phyloP scores from a whole-genome alignment of 2,888 invertebrate species.

The Drosophila mayaguana region DNA sequence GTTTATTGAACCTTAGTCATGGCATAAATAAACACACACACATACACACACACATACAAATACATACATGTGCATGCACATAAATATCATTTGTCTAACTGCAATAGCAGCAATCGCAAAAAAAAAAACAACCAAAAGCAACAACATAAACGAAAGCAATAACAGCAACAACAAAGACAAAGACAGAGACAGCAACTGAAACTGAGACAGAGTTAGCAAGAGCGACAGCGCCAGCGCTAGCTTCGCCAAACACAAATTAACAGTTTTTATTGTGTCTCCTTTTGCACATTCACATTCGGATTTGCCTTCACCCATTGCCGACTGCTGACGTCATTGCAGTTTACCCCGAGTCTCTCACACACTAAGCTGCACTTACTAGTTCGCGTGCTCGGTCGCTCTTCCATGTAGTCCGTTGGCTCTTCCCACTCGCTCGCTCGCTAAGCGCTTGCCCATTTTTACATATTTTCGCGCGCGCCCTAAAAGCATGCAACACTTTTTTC shows the following conservation, averaged over 20 bases:
- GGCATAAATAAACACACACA: slow-evolving; percentile 49
- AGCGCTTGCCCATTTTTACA: slow-evolving; percentile 54
- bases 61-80: slow-evolving; percentile 16
- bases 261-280: slow-evolving; percentile 59
- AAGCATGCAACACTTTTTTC: slow-evolving; percentile 68
- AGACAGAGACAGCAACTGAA: not conserved
- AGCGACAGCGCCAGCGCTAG: slow-evolving; percentile 1
- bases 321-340: slow-evolving; percentile 60
- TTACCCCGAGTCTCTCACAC: slow-evolving; percentile 7
- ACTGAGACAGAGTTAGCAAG: not conserved
- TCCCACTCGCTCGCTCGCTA: not conserved
- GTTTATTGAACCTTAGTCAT: slow-evolving; percentile 72
- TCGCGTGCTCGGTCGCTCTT: slow-evolving; percentile 15
- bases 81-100: slow-evolving; percentile 22
- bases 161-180: not conserved
- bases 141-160: slow-evolving; percentile 14
- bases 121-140: slow-evolving; percentile 5
- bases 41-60: not conserved
- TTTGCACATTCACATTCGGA: slow-evolving; percentile 20
- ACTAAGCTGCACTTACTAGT: slow-evolving; percentile 3
- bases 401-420: not conserved
- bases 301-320: slow-evolving; percentile 45
- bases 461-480: slow-evolving; percentile 63
- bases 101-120: slow-evolving; percentile 16
- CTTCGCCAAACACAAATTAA: slow-evolving; percentile 58